These are phyloP conservation scores for Thripadectes ignobilis DNA, from an alignment of 2,797 vertebrate genomes.

Conservation along the genomic window DNA sequence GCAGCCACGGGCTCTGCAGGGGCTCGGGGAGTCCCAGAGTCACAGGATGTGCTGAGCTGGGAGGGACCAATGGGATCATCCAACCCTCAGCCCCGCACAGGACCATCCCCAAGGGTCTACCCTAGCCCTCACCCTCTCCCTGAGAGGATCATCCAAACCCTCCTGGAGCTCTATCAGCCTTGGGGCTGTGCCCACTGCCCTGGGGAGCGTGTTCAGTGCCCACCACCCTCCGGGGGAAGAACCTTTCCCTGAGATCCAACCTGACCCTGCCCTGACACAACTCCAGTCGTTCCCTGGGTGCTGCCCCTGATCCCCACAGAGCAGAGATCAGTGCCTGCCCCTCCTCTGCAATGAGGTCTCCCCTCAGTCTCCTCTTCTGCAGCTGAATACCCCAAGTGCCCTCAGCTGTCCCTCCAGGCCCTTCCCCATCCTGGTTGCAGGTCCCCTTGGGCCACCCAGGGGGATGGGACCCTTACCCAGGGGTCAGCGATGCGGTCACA, in stretches of 20 bases:
- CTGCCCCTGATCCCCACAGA: not conserved
- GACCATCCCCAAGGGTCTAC: not conserved
- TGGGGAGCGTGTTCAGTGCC: not conserved
- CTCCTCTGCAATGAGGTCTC: not conserved
- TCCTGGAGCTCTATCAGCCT: not conserved
- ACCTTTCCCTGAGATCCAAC: not conserved
- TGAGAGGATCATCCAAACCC: not conserved
- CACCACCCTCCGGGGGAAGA: not conserved
- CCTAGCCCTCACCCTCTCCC: not conserved
- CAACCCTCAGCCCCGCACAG: not conserved
- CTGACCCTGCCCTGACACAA: not conserved
- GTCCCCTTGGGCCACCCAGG: no score
- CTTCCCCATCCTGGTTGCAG: not conserved
- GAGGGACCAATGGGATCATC: not conserved
- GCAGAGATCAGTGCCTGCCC: not conserved
- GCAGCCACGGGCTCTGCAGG: not conserved
- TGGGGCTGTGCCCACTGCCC: not conserved
- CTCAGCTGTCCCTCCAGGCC: not conserved
- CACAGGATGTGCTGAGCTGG: not conserved
- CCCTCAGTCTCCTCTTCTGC: not conserved
- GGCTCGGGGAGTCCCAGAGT: not conserved
- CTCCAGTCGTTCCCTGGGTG: not conserved
- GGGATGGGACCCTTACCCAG: constrained; percentile 74
- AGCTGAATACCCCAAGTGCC: not conserved
- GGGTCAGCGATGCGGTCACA: constrained; percentile 79